Evolutionary conservation across 2,113 vertebrate species (phyloP), one percentile per base, ranked within the genome.

Genomic region (Ondatra zibethicus): DNA sequence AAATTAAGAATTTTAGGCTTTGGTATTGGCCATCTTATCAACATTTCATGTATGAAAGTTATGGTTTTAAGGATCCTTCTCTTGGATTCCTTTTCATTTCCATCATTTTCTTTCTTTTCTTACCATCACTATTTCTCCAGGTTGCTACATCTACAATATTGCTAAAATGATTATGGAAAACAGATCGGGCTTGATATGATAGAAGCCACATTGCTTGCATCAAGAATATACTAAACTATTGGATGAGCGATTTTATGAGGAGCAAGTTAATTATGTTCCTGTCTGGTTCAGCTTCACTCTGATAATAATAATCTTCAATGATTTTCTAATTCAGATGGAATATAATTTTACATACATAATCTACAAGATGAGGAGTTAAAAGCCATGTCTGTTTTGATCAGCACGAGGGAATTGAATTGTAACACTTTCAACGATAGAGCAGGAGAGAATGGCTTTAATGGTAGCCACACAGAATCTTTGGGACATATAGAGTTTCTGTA

Each of bases 401-500:
- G 42, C 19, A 7, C 14, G 63, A 97, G 31, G 39, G 50, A 84
- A 95, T 42, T 88, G 55, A 82, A 91, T 47, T 70, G 61, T 95
- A 47, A 96, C 78, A 65, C 31, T 87, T 31, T 91, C 72, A 87
- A 1, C 13, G 80, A 95, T 80, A 96, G 73, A 90, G 50, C 89
- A 94, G 55, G 88, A 92, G 68, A 58, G 82, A 96, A 21, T 91
- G 91, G 88, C 95, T 97, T 97, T 96, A 95, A 97, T 96, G 97
- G 94, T 87, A 97, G 89, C 68, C 89, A 95, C 87, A 97, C 89
- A 96, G 91, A 98, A 91, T 98, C 94, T 39, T 97, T 89, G 92
- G 96, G 98, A 96, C 97, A 89, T 98, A 97, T 96, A 98, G 95
- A 92, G 96, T 98, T 98, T 98, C 97, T 94, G 91, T 97, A 96